Evolutionary conservation across 2,113 vertebrate genomes (phyloP).

Genomic region (Apaloderma vittatum): DNA sequence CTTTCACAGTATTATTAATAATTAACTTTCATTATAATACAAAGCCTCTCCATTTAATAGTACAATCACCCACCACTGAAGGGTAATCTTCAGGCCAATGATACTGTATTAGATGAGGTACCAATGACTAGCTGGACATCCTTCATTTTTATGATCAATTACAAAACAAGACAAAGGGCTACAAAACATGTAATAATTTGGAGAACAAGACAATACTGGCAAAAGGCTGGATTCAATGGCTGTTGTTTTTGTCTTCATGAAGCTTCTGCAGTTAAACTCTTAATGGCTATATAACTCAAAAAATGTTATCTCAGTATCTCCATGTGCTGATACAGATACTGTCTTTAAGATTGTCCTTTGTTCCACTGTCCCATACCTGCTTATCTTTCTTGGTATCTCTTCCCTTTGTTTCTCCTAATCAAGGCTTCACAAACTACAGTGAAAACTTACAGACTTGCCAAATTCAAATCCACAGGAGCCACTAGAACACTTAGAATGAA

Average conservation of each 20-base stretch:
- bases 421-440: not conserved
- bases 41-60: not conserved
- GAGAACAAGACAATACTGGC: not conserved
- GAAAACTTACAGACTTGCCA: not conserved
- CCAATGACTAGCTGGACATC: not conserved
- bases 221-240: not conserved
- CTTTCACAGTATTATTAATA: conserved; percentile 7
- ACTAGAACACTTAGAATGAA: not conserved
- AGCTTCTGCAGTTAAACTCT: not conserved
- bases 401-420: not conserved
- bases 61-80: not conserved
- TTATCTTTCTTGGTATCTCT: not conserved
- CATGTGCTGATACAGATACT: not conserved
- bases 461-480: not conserved
- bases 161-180: not conserved
- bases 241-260: not conserved
- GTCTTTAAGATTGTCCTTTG: not conserved
- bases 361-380: not conserved
- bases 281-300: not conserved
- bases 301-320: not conserved
- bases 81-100: not conserved
- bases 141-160: not conserved
- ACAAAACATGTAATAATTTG: not conserved
- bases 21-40: conserved; percentile 18
- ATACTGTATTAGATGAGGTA: not conserved